Percentiles rank a stretch among this genome's conserved stretches.
Conservation (phyloP, 2,113 vertebrate genomes). For the Toxotes chatareus region DNA sequence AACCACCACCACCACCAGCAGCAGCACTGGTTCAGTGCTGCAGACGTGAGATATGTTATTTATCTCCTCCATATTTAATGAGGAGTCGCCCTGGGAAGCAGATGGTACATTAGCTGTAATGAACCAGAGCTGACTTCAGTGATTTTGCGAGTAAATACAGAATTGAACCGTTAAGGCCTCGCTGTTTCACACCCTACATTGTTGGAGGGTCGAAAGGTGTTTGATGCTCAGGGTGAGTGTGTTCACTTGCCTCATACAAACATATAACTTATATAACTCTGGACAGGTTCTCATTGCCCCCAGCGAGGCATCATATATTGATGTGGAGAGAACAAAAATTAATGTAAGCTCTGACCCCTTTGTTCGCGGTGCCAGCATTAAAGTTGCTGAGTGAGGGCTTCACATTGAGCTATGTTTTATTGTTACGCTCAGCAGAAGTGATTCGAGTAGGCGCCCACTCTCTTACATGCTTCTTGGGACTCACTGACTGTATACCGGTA, state of each 20-base stretch:
- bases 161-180: conserved; percentile 33
- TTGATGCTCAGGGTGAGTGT: conserved; percentile 28
- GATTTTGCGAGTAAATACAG: conserved; percentile 55
- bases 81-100: conserved; percentile 76
- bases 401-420: conserved; percentile 71
- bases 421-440: conserved; percentile 70
- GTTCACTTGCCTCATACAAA: conserved; percentile 38
- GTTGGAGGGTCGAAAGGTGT: conserved; percentile 49
- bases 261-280: conserved; percentile 59
- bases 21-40: conserved; percentile 39
- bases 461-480: conserved; percentile 11
- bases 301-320: conserved; percentile 69
- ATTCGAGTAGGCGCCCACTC: conserved; percentile 13
- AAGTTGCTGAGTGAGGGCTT: conserved; percentile 82
- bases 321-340: conserved; percentile 71
- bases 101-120: conserved; percentile 81
- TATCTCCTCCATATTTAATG: conserved; percentile 81
- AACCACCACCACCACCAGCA: background rate
- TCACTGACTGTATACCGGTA: background rate
- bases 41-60: conserved; percentile 72
- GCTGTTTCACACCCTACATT: conserved; percentile 8
- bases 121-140: conserved; percentile 73
- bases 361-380: conserved; percentile 74
- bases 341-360: conserved; percentile 74
- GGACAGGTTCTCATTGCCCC: conserved; percentile 65